A percentile compares a stretch with the other conserved stretches of the same genome.
Evolutionary conservation across 2,888 invertebrate genomes (phyloP).

Genomic region (Synanthedon myopaeformis): DNA sequence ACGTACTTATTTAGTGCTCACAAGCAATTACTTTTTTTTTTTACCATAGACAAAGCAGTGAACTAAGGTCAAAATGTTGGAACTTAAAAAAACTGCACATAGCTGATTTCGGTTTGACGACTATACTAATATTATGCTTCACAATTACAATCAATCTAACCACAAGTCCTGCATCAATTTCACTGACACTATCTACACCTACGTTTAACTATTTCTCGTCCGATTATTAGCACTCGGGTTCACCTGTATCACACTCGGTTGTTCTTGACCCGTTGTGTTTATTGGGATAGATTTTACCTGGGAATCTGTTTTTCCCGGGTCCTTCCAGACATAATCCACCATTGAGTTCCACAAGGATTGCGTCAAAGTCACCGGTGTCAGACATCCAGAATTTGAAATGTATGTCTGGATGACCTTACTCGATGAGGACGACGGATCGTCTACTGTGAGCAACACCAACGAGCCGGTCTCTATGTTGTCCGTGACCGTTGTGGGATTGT

Average conservation of each 20-base stretch:
- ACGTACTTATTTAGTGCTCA: too few species aligned
- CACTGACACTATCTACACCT: constrained; percentile 20
- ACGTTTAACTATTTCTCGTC: constrained; percentile 44
- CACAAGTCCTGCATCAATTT: not conserved
- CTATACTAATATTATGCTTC: not conserved
- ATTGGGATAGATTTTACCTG: constrained; percentile 45
- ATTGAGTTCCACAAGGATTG: constrained; percentile 44
- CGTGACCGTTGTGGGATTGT: constrained; percentile 18
- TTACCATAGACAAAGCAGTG: not conserved
- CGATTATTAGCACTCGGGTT: constrained; percentile 36
- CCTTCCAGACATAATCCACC: constrained; percentile 51
- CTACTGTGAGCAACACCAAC: constrained; percentile 49
- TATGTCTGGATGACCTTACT: constrained; percentile 61
- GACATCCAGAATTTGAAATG: constrained; percentile 38
- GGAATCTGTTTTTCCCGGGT: constrained; percentile 37
- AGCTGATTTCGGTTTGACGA: not conserved
- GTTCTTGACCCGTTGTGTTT: constrained; percentile 34
- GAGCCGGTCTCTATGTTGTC: constrained; percentile 51
- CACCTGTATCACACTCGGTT: constrained; percentile 27
- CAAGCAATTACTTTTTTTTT: not conserved
- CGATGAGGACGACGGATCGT: constrained; percentile 47
- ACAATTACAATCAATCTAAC: too few species aligned
- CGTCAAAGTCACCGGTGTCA: constrained; percentile 47
- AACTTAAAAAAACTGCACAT: not conserved
- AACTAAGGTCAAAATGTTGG: not conserved